These are phyloP conservation scores for Cassiopea andromeda DNA, from an alignment of 30 jellyfish, hydroid and myxozoan species.

Conservation along the genomic window DNA sequence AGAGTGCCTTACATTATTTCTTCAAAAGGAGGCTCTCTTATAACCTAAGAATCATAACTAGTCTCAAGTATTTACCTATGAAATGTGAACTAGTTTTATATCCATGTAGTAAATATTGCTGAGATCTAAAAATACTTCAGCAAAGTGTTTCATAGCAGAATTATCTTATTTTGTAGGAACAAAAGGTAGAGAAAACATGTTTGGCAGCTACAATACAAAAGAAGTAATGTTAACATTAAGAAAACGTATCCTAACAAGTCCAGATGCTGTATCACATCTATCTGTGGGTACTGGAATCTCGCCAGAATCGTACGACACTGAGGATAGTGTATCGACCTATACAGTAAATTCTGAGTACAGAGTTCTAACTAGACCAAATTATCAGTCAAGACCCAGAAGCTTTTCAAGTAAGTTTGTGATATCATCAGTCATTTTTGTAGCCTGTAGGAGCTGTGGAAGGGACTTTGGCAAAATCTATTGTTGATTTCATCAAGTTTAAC, in stretches of 20 bases:
- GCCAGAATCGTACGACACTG: neutral
- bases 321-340: neutral
- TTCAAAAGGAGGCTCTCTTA: no score
- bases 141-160: neutral
- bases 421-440: no score
- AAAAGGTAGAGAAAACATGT: neutral
- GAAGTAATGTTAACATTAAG: neutral
- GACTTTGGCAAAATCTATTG: no score
- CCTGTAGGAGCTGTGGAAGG: no score
- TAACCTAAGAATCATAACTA: no score
- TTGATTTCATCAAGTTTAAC: no score
- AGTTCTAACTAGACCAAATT: neutral
- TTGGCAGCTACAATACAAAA: neutral
- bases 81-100: no score
- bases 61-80: no score
- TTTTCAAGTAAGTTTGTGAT: neutral
- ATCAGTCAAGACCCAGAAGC: neutral
- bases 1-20: no score
- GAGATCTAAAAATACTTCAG: no score
- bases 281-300: slow-evolving; percentile 10
- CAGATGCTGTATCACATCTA: neutral
- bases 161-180: neutral
- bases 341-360: neutral
- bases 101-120: no score
- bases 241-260: neutral